These are phyloP conservation scores for Rhinogobius similis DNA, from an alignment of 2,113 vertebrate genomes.

Conservation along the genomic window DNA sequence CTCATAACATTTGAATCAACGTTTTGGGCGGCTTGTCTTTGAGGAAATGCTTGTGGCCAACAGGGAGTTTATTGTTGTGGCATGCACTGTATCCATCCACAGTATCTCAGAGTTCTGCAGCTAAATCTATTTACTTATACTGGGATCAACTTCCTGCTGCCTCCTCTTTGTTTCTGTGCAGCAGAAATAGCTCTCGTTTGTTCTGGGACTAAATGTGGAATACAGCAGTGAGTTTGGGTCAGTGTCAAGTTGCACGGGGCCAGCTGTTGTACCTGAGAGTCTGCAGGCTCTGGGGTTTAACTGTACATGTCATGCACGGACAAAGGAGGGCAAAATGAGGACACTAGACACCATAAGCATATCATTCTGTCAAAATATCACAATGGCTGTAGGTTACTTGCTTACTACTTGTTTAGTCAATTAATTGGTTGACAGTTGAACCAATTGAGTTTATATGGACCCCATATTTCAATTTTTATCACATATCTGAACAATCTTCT, in stretches of 20 bases:
- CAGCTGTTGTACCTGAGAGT: slow-evolving; percentile 40
- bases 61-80: slow-evolving; percentile 10
- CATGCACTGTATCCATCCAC: not conserved
- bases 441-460: no score
- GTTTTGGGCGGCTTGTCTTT: not conserved
- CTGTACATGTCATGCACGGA: not conserved
- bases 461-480: not conserved
- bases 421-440: no score
- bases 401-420: no score
- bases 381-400: no score
- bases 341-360: not conserved
- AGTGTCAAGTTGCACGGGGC: slow-evolving; percentile 22
- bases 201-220: slow-evolving; percentile 37
- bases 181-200: slow-evolving; percentile 55
- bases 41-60: not conserved
- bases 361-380: no score
- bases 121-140: slow-evolving; percentile 35
- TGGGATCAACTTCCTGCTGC: slow-evolving; percentile 42
- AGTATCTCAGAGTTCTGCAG: not conserved
- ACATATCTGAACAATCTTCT: not conserved
- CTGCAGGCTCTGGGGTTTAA: slow-evolving; percentile 6
- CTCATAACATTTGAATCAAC: slow-evolving; percentile 5
- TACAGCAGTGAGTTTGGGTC: not conserved
- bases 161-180: slow-evolving; percentile 42
- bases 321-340: not conserved